Conservation (phyloP, 2,888 invertebrate genomes). For the Athrips mouffetella region DNA sequence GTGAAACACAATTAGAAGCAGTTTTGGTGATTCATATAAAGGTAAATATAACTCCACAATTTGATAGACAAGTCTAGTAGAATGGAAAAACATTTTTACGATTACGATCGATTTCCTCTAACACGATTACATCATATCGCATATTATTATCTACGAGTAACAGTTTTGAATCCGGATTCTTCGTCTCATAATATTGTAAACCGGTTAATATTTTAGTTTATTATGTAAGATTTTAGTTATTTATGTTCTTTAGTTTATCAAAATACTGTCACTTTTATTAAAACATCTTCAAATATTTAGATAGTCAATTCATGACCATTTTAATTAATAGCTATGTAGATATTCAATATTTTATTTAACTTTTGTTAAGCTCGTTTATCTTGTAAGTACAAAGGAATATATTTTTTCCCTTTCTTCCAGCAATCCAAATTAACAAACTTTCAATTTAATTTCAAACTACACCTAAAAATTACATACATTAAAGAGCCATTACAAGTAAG, state of each 20-base stretch:
- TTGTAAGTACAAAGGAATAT: too few relatives aligned
- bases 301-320: too few relatives aligned
- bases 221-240: conserved; percentile 19
- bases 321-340: neutral
- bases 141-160: neutral
- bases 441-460: neutral
- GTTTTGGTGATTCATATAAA: too few relatives aligned
- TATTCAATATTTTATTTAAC: neutral
- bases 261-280: conserved; percentile 19
- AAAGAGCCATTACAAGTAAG: neutral
- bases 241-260: conserved; percentile 1
- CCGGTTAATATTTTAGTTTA: conserved; percentile 7
- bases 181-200: neutral
- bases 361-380: neutral
- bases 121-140: neutral
- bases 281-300: conserved; percentile 24
- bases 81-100: neutral
- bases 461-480: too few relatives aligned
- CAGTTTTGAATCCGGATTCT: conserved; percentile 1
- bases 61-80: neutral
- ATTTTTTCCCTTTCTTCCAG: too few relatives aligned
- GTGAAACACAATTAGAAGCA: neutral
- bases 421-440: too few relatives aligned
- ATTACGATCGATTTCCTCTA: neutral
- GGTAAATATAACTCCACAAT: too few relatives aligned